phyloP scores from a whole-genome alignment of 2,888 invertebrate species.

The Spicauda simplicius region DNA sequence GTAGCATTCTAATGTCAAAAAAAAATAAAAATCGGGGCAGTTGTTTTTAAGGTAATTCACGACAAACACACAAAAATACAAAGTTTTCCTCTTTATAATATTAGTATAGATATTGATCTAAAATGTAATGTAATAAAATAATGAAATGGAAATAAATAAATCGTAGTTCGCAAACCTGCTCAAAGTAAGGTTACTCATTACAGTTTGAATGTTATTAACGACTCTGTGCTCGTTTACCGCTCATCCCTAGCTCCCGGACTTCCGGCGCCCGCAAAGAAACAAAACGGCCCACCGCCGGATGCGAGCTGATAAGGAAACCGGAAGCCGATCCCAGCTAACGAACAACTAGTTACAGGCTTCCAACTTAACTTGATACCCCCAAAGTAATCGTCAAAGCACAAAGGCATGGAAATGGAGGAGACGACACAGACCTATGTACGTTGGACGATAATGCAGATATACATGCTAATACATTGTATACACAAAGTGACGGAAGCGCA shows the following conservation, averaged over 20 bases:
- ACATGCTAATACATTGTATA: constrained; percentile 62
- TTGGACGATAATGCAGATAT: constrained; percentile 32
- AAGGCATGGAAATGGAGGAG: background rate
- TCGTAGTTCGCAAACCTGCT: background rate
- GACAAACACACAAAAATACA: no score
- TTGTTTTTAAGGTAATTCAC: no score
- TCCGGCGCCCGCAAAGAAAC: constrained; percentile 69
- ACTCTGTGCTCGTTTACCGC: constrained; percentile 3
- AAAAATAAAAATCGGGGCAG: no score
- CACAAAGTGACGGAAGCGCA: constrained; percentile 61
- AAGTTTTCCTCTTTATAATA: no score
- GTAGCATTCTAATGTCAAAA: no score
- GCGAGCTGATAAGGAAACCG: constrained; percentile 73
- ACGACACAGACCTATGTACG: constrained; percentile 1
- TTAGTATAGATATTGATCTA: no score
- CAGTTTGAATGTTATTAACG: background rate
- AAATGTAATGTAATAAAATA: no score
- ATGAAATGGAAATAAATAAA: no score
- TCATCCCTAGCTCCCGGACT: constrained; percentile 44
- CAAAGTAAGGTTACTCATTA: background rate
- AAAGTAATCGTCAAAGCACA: background rate
- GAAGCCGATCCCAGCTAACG: constrained; percentile 69
- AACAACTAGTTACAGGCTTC: constrained; percentile 60
- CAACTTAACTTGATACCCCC: constrained; percentile 5
- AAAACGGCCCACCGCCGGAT: constrained; percentile 60